A percentile compares a stretch with the other conserved stretches of the same genome.
Evolutionary conservation across 1,140 invertebrate genomes (phyloP).

Genomic region (Octopus bimaculoides): DNA sequence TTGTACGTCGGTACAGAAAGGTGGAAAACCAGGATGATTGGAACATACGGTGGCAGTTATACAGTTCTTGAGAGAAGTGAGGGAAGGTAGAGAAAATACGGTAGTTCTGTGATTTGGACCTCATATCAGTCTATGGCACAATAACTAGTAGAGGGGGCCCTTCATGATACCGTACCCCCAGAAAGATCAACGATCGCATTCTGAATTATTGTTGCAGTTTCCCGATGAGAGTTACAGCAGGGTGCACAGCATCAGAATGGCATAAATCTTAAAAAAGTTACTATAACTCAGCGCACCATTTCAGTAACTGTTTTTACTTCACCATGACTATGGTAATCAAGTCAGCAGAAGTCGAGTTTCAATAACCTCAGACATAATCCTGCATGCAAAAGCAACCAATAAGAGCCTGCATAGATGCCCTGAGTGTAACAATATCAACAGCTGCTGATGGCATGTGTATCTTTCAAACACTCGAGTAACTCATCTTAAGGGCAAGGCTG

Average conservation of each 20-base stretch:
- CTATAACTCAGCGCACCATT: neutral
- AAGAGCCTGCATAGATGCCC: neutral
- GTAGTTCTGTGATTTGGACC: neutral
- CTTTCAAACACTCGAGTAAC: too few species aligned
- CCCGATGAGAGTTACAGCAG: neutral
- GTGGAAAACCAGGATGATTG: too few species aligned
- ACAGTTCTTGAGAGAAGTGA: neutral
- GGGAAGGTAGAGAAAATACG: neutral
- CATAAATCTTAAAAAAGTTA: neutral
- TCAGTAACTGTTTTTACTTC: neutral
- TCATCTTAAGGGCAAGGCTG: too few species aligned
- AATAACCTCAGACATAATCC: neutral
- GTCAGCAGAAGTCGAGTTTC: neutral
- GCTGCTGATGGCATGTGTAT: neutral
- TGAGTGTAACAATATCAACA: neutral
- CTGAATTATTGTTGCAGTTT: neutral
- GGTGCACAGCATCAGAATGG: neutral
- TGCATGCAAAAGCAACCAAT: neutral
- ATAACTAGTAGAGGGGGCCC: neutral
- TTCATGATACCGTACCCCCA: neutral
- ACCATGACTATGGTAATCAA: neutral
- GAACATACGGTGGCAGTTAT: too few species aligned
- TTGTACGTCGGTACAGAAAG: too few species aligned
- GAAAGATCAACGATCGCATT: neutral
- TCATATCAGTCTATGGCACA: neutral